These are phyloP conservation scores for Andrena trimmerana DNA, from an alignment of 2,888 invertebrate genomes.

Conservation along the genomic window DNA sequence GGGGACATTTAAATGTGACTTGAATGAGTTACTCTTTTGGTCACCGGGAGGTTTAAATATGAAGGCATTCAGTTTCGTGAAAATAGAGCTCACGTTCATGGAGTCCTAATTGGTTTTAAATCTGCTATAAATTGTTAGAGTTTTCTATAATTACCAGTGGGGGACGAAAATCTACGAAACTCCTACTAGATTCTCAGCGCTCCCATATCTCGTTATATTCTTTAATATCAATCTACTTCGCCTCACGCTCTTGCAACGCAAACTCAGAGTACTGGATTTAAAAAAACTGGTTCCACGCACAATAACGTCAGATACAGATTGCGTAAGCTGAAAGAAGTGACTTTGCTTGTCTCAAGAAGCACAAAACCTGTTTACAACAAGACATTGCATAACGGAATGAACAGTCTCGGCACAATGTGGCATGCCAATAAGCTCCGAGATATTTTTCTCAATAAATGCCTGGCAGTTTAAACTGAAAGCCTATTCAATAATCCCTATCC, in stretches of 20 bases:
- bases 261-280: background rate
- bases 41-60: too few species aligned
- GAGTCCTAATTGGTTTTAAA: too few species aligned
- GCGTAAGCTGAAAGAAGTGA: conserved; percentile 9
- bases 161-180: too few species aligned
- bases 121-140: too few species aligned
- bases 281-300: background rate
- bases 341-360: background rate
- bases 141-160: too few species aligned
- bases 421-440: background rate
- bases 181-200: too few species aligned
- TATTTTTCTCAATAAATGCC: background rate
- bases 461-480: background rate
- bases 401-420: background rate
- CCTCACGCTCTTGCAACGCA: background rate
- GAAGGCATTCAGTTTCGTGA: too few species aligned
- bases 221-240: background rate
- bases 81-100: too few species aligned
- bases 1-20: too few species aligned
- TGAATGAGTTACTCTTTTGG: too few species aligned
- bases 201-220: too few species aligned
- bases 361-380: background rate
- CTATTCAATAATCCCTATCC: background rate
- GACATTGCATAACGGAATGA: background rate
- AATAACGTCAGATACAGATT: background rate